Conservation (phyloP, 2,797 vertebrate genomes). For the Enteromius fasciolatus region DNA sequence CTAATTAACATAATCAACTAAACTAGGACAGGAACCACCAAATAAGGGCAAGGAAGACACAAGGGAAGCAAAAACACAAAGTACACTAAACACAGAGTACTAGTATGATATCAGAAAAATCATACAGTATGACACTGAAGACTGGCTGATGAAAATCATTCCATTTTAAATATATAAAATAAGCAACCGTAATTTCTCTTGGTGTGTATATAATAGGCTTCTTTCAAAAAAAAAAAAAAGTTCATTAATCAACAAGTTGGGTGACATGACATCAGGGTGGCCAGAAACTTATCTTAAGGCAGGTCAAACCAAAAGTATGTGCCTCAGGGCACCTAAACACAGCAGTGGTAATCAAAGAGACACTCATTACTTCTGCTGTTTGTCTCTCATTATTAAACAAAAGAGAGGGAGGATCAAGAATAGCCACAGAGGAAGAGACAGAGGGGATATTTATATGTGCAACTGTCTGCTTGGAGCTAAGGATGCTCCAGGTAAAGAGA, state of each 20-base stretch:
- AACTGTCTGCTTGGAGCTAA: constrained; percentile 14
- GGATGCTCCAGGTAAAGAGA: constrained; percentile 40
- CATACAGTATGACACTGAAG: neutral
- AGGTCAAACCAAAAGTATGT: neutral
- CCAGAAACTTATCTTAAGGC: constrained; percentile 30
- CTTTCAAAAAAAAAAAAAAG: constrained; percentile 1
- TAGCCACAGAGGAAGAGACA: constrained; percentile 42
- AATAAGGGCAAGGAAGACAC: too few species aligned
- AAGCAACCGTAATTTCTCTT: neutral
- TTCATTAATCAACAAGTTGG: constrained; percentile 54
- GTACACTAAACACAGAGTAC: too few species aligned
- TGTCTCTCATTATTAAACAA: constrained; percentile 44
- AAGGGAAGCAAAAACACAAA: too few species aligned
- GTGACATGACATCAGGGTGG: neutral
- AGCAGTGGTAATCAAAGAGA: constrained; percentile 59
- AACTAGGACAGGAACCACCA: too few species aligned
- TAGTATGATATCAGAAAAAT: neutral
- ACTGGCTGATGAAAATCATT: neutral
- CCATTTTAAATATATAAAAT: neutral
- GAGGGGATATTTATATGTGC: constrained; percentile 31
- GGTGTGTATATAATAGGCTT: neutral
- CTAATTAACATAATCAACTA: too few species aligned
- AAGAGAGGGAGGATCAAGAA: constrained; percentile 47
- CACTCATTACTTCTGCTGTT: constrained; percentile 58
- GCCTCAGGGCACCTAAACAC: constrained; percentile 36